Base-by-base conservation (phyloP, 2,797 vertebrate species). In the Danio tinwini region DNA sequence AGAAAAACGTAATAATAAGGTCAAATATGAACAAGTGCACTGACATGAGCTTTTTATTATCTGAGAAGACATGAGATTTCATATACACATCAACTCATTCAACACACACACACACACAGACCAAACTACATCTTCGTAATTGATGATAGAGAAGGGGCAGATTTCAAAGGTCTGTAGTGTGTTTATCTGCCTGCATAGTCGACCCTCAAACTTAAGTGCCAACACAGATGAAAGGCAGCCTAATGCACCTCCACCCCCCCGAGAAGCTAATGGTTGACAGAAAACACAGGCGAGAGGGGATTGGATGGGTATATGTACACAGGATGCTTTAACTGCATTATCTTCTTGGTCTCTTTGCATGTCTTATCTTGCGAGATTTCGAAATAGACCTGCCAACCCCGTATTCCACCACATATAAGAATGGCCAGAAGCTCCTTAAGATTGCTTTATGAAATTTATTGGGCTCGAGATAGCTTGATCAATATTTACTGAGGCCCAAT, bases 161-260 rank as follows among this genome's bases (percentile, higher is more conserved):
- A 84, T 88, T 89, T 92, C 86, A 92, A 92, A 87, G 85, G 78
- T 76, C 73, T 64, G 69, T 83, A 84, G 84, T 85, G 87, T 78
- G 78, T 86, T 91, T 88, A 89, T 88, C 88, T 90, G 85, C 82
- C 80, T 86, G 78, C 74, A 73, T 17, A 47, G 83, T 85, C 86
- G 83, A 81, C 71, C 68, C 74, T 87, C 79, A 85, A 78, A 86
- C 80, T 86, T 74, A 86, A 85, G 86, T 82, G 78, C 76, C 87
- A 37, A 52, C 78, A 21, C 74, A 87, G 87, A 92, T 92, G 88
- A 93, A 91, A 91, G 87, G 82, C 81, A 67, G 29, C 74, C 87
- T 90, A 90, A 92, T 90, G 84, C 84, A 83, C 84, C 84, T 85
- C 86, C 82, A 75, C n/a, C 61, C 55, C 65, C 68, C 29, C 19